Conservation (phyloP, 2,888 invertebrate genomes). For the Scaptomyza tumidula region DNA sequence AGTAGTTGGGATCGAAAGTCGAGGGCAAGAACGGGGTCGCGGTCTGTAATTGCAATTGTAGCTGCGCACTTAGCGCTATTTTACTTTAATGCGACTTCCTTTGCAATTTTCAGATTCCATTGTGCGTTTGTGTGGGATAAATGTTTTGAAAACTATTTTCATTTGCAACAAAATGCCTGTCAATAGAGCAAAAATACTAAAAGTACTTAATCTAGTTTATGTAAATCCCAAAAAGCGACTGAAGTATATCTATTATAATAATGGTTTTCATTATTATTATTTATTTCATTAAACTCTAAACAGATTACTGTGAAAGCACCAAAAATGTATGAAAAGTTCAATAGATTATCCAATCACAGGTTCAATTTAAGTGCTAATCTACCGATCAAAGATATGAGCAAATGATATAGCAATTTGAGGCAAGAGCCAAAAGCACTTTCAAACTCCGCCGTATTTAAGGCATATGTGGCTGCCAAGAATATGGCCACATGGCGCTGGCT, state of each 20-base stretch:
- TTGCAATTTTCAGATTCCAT: conserved; percentile 52
- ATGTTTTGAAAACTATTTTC: conserved; percentile 70
- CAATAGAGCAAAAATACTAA: conserved; percentile 20
- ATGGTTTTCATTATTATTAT: not conserved
- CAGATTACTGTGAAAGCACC: not conserved
- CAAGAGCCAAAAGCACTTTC: conserved; percentile 11
- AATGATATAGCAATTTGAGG: conserved; percentile 28
- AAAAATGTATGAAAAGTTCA: no score
- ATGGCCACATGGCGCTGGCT: conserved; percentile 48
- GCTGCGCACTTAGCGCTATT: conserved; percentile 74
- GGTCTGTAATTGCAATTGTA: conserved; percentile 66
- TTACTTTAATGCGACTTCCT: conserved; percentile 69
- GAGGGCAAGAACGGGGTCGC: conserved; percentile 28
- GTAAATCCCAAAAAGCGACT: not conserved
- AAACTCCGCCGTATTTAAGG: conserved; percentile 1
- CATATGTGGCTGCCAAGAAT: conserved; percentile 58
- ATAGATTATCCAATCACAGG: not conserved
- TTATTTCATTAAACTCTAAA: not conserved
- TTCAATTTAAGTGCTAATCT: conserved; percentile 7
- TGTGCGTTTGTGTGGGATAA: conserved; percentile 66
- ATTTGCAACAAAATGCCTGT: conserved; percentile 53
- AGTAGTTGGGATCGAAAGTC: not conserved
- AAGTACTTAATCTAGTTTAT: conserved; percentile 4
- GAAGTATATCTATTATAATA: not conserved
- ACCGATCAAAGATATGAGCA: conserved; percentile 25